Base-by-base conservation (phyloP, 2,113 vertebrate genomes). In the Dolichotis patagonum region DNA sequence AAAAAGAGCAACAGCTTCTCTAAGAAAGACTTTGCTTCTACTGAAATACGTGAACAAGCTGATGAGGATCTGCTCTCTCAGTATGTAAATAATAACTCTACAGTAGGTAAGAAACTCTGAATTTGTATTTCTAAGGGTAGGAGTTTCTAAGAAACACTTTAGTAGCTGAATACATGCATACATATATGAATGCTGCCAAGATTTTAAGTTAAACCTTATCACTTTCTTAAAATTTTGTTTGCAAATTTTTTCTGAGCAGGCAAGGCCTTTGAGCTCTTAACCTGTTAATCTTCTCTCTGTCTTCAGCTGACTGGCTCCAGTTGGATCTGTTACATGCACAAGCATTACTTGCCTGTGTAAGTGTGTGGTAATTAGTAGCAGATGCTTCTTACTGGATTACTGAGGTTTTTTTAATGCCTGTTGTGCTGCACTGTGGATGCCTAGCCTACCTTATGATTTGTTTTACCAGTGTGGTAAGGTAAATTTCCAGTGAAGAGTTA, bases 31-130 rank as follows among this genome's bases (percentile, higher is more conserved):
- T 60, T 96, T 81, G 97, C 97, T 82, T 97, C 91, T 1, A 46
- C 94, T 19, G 93, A 56, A 43, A 97, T 86, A n/a, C 97, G 98
- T 32, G 98, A 98, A 46, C 98, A 98, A 69, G 98, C 98, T 62
- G 99, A 99, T 80, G 99, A 99, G 89, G 98, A 99, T 56, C 98
- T 99, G 58, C 99, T 99, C 1, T 99, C 99, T 75, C 99, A 99
- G 11, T 99, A 99, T 92, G 91, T 98, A 95, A 98, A 99, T 77
- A 98, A 99, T 84, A 98, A 99, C 83, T 98, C 98, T 58, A 98
- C 99, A 65, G 41, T 98, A 90, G 99, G 99, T 99, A 98, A 89
- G 99, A 97, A 85, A 19, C 78, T 43, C 7, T 78, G 86, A 32
- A 35, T 73, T 81, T 38, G 24, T 90, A 17, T 83, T 87, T 87